phyloP scores from a whole-genome alignment of 2,797 vertebrate genomes.

The Serranus cabrilla region DNA sequence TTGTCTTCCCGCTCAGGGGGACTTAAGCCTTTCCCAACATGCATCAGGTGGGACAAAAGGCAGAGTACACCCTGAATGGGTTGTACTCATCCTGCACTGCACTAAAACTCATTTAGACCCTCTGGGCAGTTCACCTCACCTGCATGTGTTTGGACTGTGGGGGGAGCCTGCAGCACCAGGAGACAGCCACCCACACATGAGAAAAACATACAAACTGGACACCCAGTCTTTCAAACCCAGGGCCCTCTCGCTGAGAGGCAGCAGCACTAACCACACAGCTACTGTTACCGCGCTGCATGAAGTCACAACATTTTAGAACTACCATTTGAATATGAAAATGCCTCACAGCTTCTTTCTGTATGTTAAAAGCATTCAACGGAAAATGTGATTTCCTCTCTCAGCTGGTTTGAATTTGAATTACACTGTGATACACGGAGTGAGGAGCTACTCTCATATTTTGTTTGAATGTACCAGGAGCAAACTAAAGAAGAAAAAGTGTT shows the following conservation, averaged over 20 bases:
- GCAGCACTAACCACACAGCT: not conserved
- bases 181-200: not conserved
- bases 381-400: not conserved
- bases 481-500: not conserved
- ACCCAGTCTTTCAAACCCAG: constrained; percentile 4
- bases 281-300: not conserved
- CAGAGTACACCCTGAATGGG: not conserved
- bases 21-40: not conserved
- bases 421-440: not conserved
- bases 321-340: not conserved
- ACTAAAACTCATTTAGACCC: not conserved
- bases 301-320: not conserved
- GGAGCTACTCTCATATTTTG: not conserved
- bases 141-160: too few species aligned
- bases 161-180: too few species aligned
- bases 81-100: not conserved
- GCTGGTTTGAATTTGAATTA: not conserved
- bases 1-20: not conserved
- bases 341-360: constrained; percentile 1
- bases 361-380: constrained; percentile 1
- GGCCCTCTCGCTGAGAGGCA: not conserved
- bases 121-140: not conserved
- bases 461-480: not conserved
- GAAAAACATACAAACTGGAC: not conserved
- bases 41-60: not conserved